Percentiles rank a stretch among this genome's conserved stretches.
Evolutionary conservation across 2,888 invertebrate genomes (phyloP).

Genomic region (Himalopsyche japonica): DNA sequence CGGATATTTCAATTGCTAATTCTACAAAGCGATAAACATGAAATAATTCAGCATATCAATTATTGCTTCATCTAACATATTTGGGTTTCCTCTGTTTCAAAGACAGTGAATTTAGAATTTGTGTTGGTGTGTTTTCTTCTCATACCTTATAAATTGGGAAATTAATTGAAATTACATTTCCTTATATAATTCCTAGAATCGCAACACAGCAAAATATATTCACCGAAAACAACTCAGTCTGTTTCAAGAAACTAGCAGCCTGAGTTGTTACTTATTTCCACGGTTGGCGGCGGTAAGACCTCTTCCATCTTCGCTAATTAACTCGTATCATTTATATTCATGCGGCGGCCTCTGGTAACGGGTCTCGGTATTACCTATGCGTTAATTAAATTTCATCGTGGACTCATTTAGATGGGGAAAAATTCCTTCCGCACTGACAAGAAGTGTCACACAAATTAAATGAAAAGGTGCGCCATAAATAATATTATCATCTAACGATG

Average conservation of each 20-base stretch:
- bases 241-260: neutral
- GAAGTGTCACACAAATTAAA: neutral
- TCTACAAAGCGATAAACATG: too few relatives aligned
- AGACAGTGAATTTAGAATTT: too few relatives aligned
- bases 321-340: conserved; percentile 22
- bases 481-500: neutral
- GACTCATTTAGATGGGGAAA: neutral
- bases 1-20: too few relatives aligned
- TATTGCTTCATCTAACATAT: too few relatives aligned
- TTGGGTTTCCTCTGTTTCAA: too few relatives aligned
- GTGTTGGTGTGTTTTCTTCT: too few relatives aligned
- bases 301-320: conserved; percentile 12
- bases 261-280: neutral
- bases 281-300: neutral
- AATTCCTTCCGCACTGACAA: neutral
- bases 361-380: neutral
- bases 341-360: neutral
- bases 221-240: neutral
- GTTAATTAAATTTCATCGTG: neutral
- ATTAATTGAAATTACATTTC: too few relatives aligned
- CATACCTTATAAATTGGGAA: too few relatives aligned
- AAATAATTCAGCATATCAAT: too few relatives aligned
- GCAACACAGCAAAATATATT: neutral
- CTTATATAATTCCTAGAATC: too few relatives aligned
- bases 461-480: neutral